phyloP scores from a whole-genome alignment of 2,797 vertebrate species.

The Parauchenoglanis punctatus region DNA sequence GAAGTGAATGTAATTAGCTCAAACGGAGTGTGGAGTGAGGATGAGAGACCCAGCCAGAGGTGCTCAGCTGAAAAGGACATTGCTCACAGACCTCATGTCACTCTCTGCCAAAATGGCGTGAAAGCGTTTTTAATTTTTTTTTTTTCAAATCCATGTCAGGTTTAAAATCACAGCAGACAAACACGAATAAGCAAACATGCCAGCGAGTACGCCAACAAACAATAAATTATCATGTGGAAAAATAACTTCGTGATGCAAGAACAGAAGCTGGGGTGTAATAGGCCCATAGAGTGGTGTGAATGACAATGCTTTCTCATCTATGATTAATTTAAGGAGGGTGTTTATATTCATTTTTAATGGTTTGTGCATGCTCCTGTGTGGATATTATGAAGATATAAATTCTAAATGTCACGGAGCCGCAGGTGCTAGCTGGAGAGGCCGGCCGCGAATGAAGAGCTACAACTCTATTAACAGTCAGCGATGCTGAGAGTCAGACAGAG shows the following conservation, averaged over 20 bases:
- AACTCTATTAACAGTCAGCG: constrained; percentile 28
- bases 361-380: neutral
- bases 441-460: constrained; percentile 12
- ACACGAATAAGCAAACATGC: constrained; percentile 2
- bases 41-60: neutral
- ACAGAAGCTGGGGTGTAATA: neutral
- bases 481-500: neutral
- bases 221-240: constrained; percentile 7
- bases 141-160: neutral
- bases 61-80: constrained; percentile 21
- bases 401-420: constrained; percentile 33
- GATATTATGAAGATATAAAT: constrained; percentile 13
- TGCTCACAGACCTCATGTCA: constrained; percentile 13
- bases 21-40: constrained; percentile 13
- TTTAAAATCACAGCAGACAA: constrained; percentile 24
- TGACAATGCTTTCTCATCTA: constrained; percentile 22
- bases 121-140: neutral
- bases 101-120: neutral
- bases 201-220: neutral
- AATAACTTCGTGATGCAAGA: constrained; percentile 15
- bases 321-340: constrained; percentile 9
- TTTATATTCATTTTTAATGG: constrained; percentile 30
- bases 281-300: neutral
- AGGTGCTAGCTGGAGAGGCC: constrained; percentile 6
- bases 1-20: constrained; percentile 40